Evolutionary conservation across 1,140 invertebrate species (phyloP), one percentile per base, ranked within the genome.

Genomic region (Drosophila nikananu): DNA sequence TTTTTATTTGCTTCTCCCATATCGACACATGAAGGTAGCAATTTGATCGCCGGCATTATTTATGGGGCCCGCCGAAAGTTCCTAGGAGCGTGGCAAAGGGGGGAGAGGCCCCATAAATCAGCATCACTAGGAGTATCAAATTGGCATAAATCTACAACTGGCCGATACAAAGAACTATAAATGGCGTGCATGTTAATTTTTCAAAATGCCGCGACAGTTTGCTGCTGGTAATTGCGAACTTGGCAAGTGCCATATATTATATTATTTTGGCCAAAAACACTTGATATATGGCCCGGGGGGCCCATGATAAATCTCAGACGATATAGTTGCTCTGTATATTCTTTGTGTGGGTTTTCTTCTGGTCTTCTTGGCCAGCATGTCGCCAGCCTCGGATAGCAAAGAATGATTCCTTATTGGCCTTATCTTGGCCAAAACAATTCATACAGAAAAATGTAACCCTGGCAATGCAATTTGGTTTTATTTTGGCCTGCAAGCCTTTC

Each of bases 171-270:
- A 59, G 62, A 59, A 59, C 67, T 61, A 51, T 58, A 76, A 59
- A 63, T 48, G 25, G 27, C 70, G 35, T 80, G 77, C 73, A 74
- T 89, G 81, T 83, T 87, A 84, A 87, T 89, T 87, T 87, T 81
- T 89, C 84, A 87, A 89, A 89, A 87, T 73, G 66, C 87, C 81
- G 84, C 86, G 86, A 87, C 84, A 87, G 84, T 68, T 87, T 71
- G 32, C 66, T 72, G 83, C 77, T 80, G 86, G 84, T 87, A 87
- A 89, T 87, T 87, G 84, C 79, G 54, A 78, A 78, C 76, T 79
- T 77, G 86, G 64, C 83, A 87, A 83, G 64, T 80, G 67, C 83
- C 83, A 87, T 87, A 87, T 89, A 77, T 87, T 87, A 87, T 87
- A 57, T 78, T 71, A 77, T 77, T 63, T 86, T 82, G 83, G 77